These are phyloP conservation scores for Pempheris klunzingeri DNA, from an alignment of 2,797 vertebrate genomes.

Conservation along the genomic window DNA sequence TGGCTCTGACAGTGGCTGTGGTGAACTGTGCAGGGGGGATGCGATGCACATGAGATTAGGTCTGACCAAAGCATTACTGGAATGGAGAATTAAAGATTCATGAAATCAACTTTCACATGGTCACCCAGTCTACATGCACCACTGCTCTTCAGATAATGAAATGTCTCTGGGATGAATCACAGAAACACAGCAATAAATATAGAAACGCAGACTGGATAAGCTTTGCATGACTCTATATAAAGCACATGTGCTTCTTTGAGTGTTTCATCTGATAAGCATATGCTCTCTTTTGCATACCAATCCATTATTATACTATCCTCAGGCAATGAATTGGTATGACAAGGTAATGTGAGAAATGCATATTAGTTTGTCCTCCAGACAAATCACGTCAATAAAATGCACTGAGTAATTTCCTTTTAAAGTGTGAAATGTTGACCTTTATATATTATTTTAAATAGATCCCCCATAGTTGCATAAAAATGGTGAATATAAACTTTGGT, in stretches of 20 bases:
- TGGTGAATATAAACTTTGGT: background rate
- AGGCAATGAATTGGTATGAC: background rate
- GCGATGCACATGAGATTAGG: slow-evolving; percentile 43
- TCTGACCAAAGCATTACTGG: slow-evolving; percentile 42
- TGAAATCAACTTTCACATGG: slow-evolving; percentile 53
- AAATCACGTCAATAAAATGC: too few species aligned
- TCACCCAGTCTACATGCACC: slow-evolving; percentile 25
- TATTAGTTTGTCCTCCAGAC: background rate
- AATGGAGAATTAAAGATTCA: slow-evolving; percentile 60
- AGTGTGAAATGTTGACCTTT: background rate
- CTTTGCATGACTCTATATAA: background rate
- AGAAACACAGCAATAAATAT: slow-evolving; percentile 2
- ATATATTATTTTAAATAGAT: slow-evolving; percentile 5
- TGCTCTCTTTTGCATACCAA: background rate
- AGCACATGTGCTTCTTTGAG: background rate
- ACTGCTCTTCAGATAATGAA: slow-evolving; percentile 43
- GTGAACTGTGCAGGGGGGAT: slow-evolving; percentile 38
- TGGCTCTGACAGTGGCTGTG: slow-evolving; percentile 2
- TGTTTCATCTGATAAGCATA: slow-evolving; percentile 1
- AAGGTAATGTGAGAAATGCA: background rate
- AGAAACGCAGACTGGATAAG: slow-evolving; percentile 22
- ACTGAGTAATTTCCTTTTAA: too few species aligned
- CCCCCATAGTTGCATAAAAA: background rate
- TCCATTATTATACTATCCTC: background rate
- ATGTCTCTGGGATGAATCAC: slow-evolving; percentile 39